Evolutionary conservation across 1,140 invertebrate species (phyloP).

Genomic region (Phymorhynchus buccinoides): DNA sequence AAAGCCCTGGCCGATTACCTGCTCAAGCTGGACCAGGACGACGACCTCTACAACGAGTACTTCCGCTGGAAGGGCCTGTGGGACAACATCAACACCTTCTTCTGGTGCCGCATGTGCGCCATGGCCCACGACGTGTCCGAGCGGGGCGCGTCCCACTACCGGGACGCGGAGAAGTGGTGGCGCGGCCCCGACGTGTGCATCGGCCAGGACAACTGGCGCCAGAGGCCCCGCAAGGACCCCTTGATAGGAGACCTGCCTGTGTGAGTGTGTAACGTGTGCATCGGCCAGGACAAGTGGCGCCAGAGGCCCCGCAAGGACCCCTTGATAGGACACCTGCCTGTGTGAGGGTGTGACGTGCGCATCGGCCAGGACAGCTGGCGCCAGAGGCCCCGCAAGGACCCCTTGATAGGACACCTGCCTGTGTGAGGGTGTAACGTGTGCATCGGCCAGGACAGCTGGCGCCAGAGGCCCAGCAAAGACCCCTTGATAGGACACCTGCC

Average conservation of each 20-base stretch:
- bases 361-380: constrained; percentile 59
- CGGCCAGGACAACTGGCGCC: constrained; percentile 55
- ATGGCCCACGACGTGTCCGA: constrained; percentile 61
- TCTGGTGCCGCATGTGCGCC: constrained; percentile 95
- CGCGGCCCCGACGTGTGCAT: constrained; percentile 61
- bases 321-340: constrained; percentile 37
- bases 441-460: constrained; percentile 59
- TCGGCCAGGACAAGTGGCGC: constrained; percentile 57
- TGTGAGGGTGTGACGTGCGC: constrained; percentile 59
- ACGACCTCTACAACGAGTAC: constrained; percentile 72
- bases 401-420: constrained; percentile 38
- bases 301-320: constrained; percentile 33
- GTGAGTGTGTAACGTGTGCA: too few relatives aligned
- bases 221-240: constrained; percentile 31
- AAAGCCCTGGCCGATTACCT: constrained; percentile 91
- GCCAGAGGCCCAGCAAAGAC: constrained; percentile 33
- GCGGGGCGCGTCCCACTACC: constrained; percentile 44
- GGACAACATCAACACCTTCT: constrained; percentile 75
- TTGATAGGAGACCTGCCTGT: constrained; percentile 40
- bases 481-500: constrained; percentile 38
- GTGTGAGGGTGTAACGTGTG: constrained; percentile 60
- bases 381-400: constrained; percentile 29
- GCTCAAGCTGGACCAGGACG: constrained; percentile 76
- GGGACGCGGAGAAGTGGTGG: constrained; percentile 64
- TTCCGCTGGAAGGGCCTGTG: constrained; percentile 72